phyloP scores from a whole-genome alignment of 2,113 vertebrate species.

The Chauna torquata region DNA sequence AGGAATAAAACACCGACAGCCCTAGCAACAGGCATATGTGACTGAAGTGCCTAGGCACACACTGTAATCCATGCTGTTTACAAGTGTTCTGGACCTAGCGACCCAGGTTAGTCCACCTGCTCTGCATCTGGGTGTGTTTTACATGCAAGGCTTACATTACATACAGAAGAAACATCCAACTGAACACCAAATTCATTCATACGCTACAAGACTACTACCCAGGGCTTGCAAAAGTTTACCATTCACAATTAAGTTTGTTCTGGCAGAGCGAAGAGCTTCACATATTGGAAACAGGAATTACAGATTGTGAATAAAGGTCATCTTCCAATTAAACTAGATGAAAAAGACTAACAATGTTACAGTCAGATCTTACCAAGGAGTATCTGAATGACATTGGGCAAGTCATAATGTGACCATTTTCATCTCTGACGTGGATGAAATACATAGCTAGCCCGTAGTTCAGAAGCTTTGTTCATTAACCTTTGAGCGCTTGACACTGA shows the following conservation, averaged over 20 bases:
- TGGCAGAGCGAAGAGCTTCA: not conserved
- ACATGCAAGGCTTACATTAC: not conserved
- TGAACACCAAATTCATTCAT: not conserved
- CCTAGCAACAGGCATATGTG: not conserved
- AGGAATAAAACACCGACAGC: not conserved
- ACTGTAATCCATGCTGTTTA: not conserved
- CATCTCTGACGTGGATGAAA: not conserved
- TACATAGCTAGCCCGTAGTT: not conserved
- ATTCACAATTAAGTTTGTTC: not conserved
- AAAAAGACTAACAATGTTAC: not conserved
- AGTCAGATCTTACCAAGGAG: not conserved
- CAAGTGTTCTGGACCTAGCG: accelerated
- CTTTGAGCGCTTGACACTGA: not conserved
- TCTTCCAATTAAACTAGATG: not conserved
- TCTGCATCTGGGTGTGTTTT: not conserved
- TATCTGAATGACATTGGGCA: not conserved
- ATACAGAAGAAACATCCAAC: not conserved
- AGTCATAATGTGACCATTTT: not conserved
- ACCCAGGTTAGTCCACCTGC: not conserved
- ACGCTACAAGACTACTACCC: not conserved
- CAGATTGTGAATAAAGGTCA: not conserved
- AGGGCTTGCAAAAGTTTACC: not conserved
- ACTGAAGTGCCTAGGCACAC: not conserved
- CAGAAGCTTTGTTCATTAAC: constrained; percentile 2
- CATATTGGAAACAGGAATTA: not conserved